Base-by-base conservation (phyloP, 2,888 invertebrate genomes). In the Strigamia maritima region DNA sequence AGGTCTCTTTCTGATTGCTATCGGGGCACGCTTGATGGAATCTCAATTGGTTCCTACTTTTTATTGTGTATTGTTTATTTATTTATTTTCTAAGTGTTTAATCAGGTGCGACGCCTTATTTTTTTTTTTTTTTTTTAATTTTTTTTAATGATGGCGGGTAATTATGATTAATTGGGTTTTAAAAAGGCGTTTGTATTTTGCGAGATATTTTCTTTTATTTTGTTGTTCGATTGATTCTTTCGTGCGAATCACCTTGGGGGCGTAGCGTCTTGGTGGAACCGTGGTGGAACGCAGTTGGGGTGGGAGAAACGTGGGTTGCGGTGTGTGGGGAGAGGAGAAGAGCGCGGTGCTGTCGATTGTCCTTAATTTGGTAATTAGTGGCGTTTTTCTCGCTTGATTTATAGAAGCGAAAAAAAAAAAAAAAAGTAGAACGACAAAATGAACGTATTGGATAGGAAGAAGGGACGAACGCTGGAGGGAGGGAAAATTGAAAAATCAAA, bases 311-410 rank as follows among this genome's bases (percentile, higher is more conserved):
- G 75, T 19, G 75, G 31, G 38, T 35, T 75, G 75, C 31, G 75
- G 75, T 31, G 75, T 19, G 76, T 19, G 35, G 35, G 76, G 74
- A 28, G 74, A 19, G 76, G 76, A n/a, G 76, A n/a, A 38, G 22
- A 31, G 38, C 75, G 31, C 26, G 75, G 75, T 24, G 38, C 35
- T 40, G 76, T 75, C 76, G 38, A 75, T 75, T 75, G 76, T 75
- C 76, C 76, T 40, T 75, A 75, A 75, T 75, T 75, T 40, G 38
- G 38, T 75, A 75, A 75, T 75, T 75, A 75, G 76, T 40, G 35
- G 76, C 76, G 76, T 75, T 75, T n/a, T 75, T 75, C 76, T 24
- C 40, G 76, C 76, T 75, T 75, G 76, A 75, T 75, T 75, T 75
- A 75, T 75, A 35, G 76, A 35, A 40, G 22, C 76, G 40, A 28